Conservation (phyloP, 2,113 vertebrate species). For the Sapajus apella region DNA sequence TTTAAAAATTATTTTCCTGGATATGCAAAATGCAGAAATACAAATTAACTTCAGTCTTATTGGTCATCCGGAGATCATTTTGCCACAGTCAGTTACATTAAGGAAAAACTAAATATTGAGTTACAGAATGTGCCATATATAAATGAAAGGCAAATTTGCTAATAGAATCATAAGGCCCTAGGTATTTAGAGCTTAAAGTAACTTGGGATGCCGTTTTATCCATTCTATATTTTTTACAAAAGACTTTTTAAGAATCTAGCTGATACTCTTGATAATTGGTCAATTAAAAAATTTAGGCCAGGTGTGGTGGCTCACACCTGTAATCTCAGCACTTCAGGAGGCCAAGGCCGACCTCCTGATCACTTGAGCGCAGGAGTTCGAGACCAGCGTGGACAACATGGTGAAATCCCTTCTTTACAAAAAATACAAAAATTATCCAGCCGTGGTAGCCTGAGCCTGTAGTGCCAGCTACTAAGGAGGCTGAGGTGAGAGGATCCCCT, state of each 20-base stretch:
- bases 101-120: neutral
- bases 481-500: no score
- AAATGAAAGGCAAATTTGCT: neutral
- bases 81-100: neutral
- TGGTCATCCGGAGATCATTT: neutral
- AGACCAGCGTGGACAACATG: no score
- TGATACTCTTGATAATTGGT: neutral
- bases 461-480: no score
- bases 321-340: no score
- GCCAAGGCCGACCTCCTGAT: no score
- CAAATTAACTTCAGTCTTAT: neutral
- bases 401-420: no score
- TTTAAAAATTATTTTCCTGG: neutral
- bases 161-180: neutral
- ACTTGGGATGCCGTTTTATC: neutral
- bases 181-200: neutral
- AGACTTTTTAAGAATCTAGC: neutral
- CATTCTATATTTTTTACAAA: neutral
- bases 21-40: neutral
- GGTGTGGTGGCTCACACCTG: no score
- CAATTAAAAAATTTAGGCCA: neutral
- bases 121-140: neutral
- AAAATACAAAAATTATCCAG: no score
- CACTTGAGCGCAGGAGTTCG: no score
- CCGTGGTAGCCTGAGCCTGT: no score